These are phyloP conservation scores for Allobates femoralis DNA, from an alignment of 2,797 vertebrate species.

Conservation along the genomic window DNA sequence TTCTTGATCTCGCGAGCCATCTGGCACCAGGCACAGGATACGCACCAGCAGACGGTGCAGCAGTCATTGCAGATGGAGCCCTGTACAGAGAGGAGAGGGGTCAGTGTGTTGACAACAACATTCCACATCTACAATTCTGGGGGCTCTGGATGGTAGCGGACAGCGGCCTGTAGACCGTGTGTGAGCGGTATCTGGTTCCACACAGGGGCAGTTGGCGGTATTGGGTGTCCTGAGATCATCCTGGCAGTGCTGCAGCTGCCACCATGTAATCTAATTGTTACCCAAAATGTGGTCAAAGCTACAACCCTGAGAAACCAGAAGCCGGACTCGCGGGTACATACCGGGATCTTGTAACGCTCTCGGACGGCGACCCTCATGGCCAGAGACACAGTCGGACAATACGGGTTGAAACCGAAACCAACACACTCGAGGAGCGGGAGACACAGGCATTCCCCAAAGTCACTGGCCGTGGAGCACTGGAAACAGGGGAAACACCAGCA, in stretches of 20 bases:
- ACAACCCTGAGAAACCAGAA: too few species aligned
- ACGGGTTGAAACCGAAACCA: background rate
- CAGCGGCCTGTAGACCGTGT: too few species aligned
- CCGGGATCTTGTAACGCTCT: slow-evolving; percentile 47
- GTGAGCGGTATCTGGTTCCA: too few species aligned
- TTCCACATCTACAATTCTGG: too few species aligned
- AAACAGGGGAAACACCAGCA: slow-evolving; percentile 69
- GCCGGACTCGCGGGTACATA: background rate
- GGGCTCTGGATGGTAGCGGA: too few species aligned
- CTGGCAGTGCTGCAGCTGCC: too few species aligned
- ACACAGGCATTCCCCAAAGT: slow-evolving; percentile 70
- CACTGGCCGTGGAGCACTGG: slow-evolving; percentile 66
- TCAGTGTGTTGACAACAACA: too few species aligned
- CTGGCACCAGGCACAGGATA: slow-evolving; percentile 64
- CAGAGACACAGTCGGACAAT: slow-evolving; percentile 9
- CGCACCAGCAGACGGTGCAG: slow-evolving; percentile 57
- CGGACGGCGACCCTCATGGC: slow-evolving; percentile 19
- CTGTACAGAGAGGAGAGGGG: slow-evolving; percentile 11
- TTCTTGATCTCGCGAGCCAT: slow-evolving; percentile 64
- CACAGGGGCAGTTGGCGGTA: too few species aligned
- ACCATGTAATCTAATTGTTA: background rate
- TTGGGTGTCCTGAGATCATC: too few species aligned
- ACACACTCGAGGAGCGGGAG: slow-evolving; percentile 68
- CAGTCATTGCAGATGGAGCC: slow-evolving; percentile 61
- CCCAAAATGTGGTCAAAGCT: background rate